Evolutionary conservation across 1,140 invertebrate genomes (phyloP).

Genomic region (Ostrea edulis): DNA sequence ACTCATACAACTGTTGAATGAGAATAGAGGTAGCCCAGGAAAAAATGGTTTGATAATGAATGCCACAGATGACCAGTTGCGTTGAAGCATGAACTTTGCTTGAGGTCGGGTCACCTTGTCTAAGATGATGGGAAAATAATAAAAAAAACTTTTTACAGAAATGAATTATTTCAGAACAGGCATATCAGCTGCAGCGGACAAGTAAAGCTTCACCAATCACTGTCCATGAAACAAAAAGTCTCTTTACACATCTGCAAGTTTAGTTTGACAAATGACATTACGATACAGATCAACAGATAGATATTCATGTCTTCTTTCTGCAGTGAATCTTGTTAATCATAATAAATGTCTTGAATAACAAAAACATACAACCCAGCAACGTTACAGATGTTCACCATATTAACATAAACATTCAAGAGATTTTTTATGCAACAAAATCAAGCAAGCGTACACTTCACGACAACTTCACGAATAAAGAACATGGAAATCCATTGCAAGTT

Average conservation of each 20-base stretch:
- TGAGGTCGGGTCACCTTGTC: conserved; percentile 24
- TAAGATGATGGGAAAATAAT: conserved; percentile 28
- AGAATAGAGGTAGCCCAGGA: conserved; percentile 1
- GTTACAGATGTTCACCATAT: not conserved
- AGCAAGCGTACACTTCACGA: not conserved
- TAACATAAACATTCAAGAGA: not conserved
- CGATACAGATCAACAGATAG: not conserved
- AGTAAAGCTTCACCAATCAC: not conserved
- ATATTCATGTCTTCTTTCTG: not conserved
- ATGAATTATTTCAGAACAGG: not conserved
- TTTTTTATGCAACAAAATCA: not conserved
- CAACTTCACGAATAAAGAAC: not conserved
- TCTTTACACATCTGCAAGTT: not conserved
- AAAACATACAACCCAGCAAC: not conserved
- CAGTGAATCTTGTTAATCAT: not conserved
- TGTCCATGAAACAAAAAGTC: not conserved
- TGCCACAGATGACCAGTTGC: conserved; percentile 22
- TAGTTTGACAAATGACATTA: not conserved
- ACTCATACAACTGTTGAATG: conserved; percentile 8
- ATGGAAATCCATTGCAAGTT: not conserved
- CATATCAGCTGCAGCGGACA: not conserved
- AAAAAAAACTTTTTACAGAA: not conserved
- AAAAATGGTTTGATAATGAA: not conserved
- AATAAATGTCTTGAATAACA: not conserved
- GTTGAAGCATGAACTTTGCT: conserved; percentile 31